Percentiles rank a stretch among this genome's conserved stretches.
These are phyloP conservation scores for Rattus rattus DNA, from an alignment of 2,113 vertebrate genomes.

Conservation along the genomic window DNA sequence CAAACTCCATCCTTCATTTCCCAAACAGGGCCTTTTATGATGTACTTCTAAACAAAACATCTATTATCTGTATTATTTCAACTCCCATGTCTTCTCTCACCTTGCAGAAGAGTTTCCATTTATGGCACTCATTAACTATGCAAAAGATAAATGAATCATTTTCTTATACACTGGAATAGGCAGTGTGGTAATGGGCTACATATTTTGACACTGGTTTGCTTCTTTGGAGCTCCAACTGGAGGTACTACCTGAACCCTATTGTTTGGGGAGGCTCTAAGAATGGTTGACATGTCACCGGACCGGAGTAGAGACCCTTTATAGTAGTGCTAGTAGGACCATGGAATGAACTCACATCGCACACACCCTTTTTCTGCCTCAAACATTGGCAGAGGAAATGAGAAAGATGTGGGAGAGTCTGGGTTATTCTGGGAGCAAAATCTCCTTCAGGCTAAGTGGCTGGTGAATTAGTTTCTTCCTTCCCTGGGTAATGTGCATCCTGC, in stretches of 20 bases:
- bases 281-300: neutral
- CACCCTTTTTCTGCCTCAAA: neutral
- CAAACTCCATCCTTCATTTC: neutral
- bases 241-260: neutral
- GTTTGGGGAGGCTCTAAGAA: neutral
- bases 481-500: neutral
- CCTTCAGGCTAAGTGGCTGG: neutral
- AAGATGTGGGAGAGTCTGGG: neutral
- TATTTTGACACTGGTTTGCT: neutral
- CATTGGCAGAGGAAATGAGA: neutral
- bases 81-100: constrained; percentile 7
- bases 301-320: neutral
- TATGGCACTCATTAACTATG: constrained; percentile 23
- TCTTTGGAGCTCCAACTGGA: neutral
- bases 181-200: neutral
- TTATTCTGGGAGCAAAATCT: neutral
- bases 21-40: neutral
- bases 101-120: constrained; percentile 47
- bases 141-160: constrained; percentile 50
- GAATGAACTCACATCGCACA: neutral
- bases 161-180: neutral
- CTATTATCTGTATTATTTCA: constrained; percentile 33
- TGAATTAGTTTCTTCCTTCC: neutral
- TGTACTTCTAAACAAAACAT: constrained; percentile 61
- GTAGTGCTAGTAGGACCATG: neutral